Evolutionary conservation across 2,113 vertebrate species (phyloP).

Genomic region (Lepus europaeus): DNA sequence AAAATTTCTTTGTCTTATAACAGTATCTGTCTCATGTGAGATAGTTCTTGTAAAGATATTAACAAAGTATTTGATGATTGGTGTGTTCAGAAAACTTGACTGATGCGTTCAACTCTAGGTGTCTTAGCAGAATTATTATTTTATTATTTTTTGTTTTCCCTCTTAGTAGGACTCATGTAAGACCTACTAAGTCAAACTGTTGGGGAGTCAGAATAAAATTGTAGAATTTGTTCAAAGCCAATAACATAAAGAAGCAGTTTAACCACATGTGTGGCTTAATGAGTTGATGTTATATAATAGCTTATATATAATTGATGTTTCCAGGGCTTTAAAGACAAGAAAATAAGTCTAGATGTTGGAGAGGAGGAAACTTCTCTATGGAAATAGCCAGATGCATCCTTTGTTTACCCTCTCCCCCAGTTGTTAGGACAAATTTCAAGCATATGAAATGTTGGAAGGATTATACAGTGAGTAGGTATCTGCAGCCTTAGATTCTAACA

Average conservation of each 20-base stretch:
- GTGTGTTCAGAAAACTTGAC: background rate
- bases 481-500: background rate
- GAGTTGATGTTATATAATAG: background rate
- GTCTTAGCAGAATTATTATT: constrained; percentile 14
- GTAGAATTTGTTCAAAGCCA: background rate
- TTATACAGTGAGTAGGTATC: background rate
- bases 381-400: background rate
- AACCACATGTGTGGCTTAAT: background rate
- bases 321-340: background rate
- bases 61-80: background rate
- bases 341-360: background rate
- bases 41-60: background rate
- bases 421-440: background rate
- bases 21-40: background rate
- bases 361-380: background rate
- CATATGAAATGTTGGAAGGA: background rate
- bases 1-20: background rate
- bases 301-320: background rate
- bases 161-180: background rate
- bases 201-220: background rate
- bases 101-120: background rate
- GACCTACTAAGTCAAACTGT: background rate
- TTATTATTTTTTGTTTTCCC: background rate
- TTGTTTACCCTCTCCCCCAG: background rate
- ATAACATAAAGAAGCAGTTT: background rate